These are phyloP conservation scores for Morone saxatilis DNA, from an alignment of 2,113 vertebrate species.

Conservation along the genomic window DNA sequence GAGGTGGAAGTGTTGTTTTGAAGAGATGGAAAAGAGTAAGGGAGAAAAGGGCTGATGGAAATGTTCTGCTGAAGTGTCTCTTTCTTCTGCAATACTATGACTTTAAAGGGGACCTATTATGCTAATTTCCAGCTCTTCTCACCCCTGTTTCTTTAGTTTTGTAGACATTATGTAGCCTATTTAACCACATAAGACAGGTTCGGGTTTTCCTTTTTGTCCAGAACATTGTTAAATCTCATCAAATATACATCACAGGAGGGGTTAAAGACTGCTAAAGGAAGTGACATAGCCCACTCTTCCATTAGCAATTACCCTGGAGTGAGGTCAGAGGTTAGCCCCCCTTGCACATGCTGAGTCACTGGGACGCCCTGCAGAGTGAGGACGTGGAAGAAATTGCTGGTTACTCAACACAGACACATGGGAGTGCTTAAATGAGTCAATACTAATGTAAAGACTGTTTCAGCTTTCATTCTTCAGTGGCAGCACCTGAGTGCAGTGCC, in stretches of 20 bases:
- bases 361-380: not conserved
- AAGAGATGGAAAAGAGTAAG: slow-evolving; percentile 22
- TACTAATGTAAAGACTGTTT: not conserved
- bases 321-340: not conserved
- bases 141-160: no score
- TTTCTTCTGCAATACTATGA: not conserved
- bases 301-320: not conserved
- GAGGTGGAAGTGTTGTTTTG: slow-evolving; percentile 18
- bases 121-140: no score
- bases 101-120: no score
- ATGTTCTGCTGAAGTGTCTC: not conserved
- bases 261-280: no score
- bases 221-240: not conserved
- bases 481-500: not conserved
- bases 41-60: not conserved
- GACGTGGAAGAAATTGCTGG: not conserved
- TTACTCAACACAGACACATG: not conserved
- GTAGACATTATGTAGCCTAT: no score
- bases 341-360: not conserved
- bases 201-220: not conserved
- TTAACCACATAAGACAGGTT: not conserved
- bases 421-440: not conserved
- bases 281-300: not conserved
- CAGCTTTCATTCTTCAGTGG: not conserved
- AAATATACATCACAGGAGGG: not conserved